Evolutionary conservation across 1,140 invertebrate species (phyloP), one percentile per base, ranked within the genome.

Genomic region (Spodoptera litura): DNA sequence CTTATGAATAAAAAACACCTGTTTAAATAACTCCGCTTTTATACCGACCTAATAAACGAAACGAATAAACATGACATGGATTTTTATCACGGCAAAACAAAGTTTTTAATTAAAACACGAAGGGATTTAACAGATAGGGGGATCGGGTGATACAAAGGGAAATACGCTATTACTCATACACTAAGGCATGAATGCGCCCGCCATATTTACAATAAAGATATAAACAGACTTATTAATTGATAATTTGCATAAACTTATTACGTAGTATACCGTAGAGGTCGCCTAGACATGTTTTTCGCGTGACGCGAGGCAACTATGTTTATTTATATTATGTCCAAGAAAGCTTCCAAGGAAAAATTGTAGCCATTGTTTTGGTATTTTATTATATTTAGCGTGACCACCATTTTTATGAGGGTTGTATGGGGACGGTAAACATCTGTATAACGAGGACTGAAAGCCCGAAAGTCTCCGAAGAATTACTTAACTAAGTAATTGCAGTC

Each of bases 191-290:
- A 74, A 75, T 52, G 49, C 58, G n/a, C 38, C 35, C 35, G 15
- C 10, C 27, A 72, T 51, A 31, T 74, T 61, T 61, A 74, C 71
- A 64, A 64, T 38, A n/a, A 52, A 75, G 20, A 75, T 53, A 55
- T 64, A 53, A 62, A 61, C 49, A 35, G 51, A 55, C 13, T 1
- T 77, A 80, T 76, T 62, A 75, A 80, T 76, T 61, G 55, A 44
- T 59, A 61, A 70, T 78, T 81, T 71, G 76, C 76, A 75, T 78
- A 74, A 70, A 75, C 71, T 72, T 79, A 80, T 52, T 79, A 78
- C 71, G 71, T 58, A 75, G 52, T 74, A 68, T 44, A 68, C 52
- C 6, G 44, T 68, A 68, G 25, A 78, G 64, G 61, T 76, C 52
- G 49, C 38, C 10, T 20, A 35, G 38, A 59, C 35, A 75, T 68